Percentiles rank a stretch among this genome's conserved stretches.
Evolutionary conservation across 2,797 vertebrate genomes (phyloP).

Genomic region (Protonibea diacanthus): DNA sequence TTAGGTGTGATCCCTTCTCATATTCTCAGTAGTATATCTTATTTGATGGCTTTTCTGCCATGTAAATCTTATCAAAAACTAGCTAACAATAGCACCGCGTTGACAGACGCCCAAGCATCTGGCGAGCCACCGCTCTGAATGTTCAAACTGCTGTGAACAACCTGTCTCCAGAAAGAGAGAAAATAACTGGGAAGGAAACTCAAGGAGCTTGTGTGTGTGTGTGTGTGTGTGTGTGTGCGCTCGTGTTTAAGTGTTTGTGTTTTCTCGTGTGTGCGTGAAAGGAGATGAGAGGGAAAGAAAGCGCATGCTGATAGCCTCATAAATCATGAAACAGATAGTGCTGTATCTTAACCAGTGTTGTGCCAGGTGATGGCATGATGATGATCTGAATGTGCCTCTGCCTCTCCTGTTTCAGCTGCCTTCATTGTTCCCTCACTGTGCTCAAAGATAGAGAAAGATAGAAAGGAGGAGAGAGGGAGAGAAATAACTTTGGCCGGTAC

Average conservation of each 20-base stretch:
- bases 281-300: conserved; percentile 28
- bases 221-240: conserved; percentile 11
- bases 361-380: conserved; percentile 67
- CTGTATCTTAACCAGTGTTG: conserved; percentile 73
- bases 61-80: conserved; percentile 86
- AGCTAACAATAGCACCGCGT: conserved; percentile 81
- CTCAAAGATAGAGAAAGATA: conserved; percentile 56
- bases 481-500: conserved; percentile 73
- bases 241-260: conserved; percentile 30
- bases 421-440: conserved; percentile 35
- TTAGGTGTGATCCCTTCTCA: conserved; percentile 77
- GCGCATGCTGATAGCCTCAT: conserved; percentile 72
- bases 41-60: conserved; percentile 83
- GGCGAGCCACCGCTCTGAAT: conserved; percentile 75
- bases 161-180: conserved; percentile 71
- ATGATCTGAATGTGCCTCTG: conserved; percentile 60
- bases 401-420: conserved; percentile 47
- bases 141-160: conserved; percentile 81
- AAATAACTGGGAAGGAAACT: conserved; percentile 59
- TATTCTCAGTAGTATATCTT: conserved; percentile 80
- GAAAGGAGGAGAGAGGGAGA: conserved; percentile 39
- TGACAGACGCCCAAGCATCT: conserved; percentile 85
- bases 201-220: conserved; percentile 35
- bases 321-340: conserved; percentile 73
- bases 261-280: conserved; percentile 23